Percentiles rank a stretch among this genome's conserved stretches.
These are phyloP conservation scores for Bradypodion pumilum DNA, from an alignment of 2,797 vertebrate genomes.

Conservation along the genomic window DNA sequence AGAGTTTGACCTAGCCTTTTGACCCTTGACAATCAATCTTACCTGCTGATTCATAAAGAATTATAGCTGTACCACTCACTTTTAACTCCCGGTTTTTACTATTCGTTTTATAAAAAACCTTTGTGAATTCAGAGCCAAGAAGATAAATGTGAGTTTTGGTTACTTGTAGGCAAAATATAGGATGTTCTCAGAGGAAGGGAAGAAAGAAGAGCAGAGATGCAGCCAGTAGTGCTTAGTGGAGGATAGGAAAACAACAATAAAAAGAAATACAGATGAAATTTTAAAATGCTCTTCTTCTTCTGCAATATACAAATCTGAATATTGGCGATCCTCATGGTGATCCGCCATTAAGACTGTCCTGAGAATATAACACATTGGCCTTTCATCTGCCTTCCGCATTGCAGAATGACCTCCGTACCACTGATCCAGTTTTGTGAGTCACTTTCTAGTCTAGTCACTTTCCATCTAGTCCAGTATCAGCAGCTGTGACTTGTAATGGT, in stretches of 20 bases:
- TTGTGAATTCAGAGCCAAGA: conserved; percentile 62
- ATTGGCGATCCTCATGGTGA: too few relatives aligned
- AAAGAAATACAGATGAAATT: conserved; percentile 66
- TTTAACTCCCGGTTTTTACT: conserved; percentile 83
- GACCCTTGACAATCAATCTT: conserved; percentile 98
- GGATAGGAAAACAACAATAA: conserved; percentile 53
- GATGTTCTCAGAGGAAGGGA: conserved; percentile 37
- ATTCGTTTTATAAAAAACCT: conserved; percentile 65
- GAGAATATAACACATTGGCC: too few relatives aligned
- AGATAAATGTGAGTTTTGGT: conserved; percentile 68
- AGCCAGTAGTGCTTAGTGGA: neutral
- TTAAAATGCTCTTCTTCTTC: too few relatives aligned
- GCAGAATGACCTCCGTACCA: too few relatives aligned
- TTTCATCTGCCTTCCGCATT: too few relatives aligned
- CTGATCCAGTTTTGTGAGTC: too few relatives aligned
- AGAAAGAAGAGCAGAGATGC: conserved; percentile 42
- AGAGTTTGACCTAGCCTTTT: conserved; percentile 91
- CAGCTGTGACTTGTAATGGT: neutral
- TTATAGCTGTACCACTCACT: conserved; percentile 83
- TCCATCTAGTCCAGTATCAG: neutral
- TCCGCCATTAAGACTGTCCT: too few relatives aligned
- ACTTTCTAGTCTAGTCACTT: too few relatives aligned
- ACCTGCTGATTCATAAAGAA: conserved; percentile 86
- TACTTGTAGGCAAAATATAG: conserved; percentile 61
- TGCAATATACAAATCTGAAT: too few relatives aligned